Evolutionary conservation across 2,797 vertebrate species (phyloP), one percentile per base, ranked within the genome.

Genomic region (Decapterus maruadsi): DNA sequence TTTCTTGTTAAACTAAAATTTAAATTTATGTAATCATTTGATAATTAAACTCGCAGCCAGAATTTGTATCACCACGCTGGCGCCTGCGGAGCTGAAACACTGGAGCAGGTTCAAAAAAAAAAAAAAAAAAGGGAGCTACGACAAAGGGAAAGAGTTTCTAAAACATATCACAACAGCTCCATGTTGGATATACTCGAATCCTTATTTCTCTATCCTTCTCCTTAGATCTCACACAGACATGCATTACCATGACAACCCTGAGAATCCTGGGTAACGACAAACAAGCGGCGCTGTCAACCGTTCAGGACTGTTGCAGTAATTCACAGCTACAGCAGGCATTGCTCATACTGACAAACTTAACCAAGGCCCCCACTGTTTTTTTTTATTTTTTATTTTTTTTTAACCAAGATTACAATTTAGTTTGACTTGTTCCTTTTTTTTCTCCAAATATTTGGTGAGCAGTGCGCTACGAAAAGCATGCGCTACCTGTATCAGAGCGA

Each of bases 241-340:
- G 53, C 50, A 84, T 90, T 81, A 78, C 89, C 89, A 91, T 91
- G 87, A 89, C 89, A 91, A 90, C 90, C 57, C 72, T 5, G 59
- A 80, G 76, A 81, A 83, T 85, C 75, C 64, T 78, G 83, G 85
- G 72, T 83, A 87, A 88, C 0, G 72, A 83, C 80, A 88, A 89
- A 90, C 77, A 87, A 78, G 68, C 77, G 36, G 77, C 11, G 34
- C 73, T 62, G 81, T 80, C 63, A 68, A 56, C 53, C 29, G 67
- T 53, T 78, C 82, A 62, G 62, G 74, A 85, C 63, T 58, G 73
- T 67, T 81, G 19, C 31, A 67, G 64, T 68, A 40, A 62, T 67
- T 46, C 22, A 42, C 63, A 75, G 68, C 65, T 45, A 17, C 46
- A 72, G 65, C 66, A 29, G 69, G 43, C 55, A 34, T 36, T 5